Percentiles rank a stretch among this genome's conserved stretches.
Conservation (phyloP, 2,113 vertebrate species). For the Ancistrus triradiatus region DNA sequence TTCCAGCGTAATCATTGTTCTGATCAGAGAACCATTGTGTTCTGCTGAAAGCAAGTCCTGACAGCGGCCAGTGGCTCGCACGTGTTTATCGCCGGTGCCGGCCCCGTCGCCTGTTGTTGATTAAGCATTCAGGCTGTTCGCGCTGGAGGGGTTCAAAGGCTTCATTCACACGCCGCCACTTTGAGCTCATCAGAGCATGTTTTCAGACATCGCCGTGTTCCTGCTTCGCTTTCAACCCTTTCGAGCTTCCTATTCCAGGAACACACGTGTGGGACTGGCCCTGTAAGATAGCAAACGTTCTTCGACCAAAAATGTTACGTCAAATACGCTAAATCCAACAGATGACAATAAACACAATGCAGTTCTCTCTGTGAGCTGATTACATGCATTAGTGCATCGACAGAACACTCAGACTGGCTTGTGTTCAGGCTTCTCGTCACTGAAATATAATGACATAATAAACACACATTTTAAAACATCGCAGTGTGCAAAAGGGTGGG, state of each 20-base stretch:
- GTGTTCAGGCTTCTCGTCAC: too few relatives aligned
- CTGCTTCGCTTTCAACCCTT: slow-evolving; percentile 9
- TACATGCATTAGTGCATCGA: too few relatives aligned
- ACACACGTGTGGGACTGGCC: slow-evolving; percentile 19
- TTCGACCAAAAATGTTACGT: too few relatives aligned
- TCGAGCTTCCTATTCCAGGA: slow-evolving; percentile 36
- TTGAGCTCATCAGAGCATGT: slow-evolving; percentile 48
- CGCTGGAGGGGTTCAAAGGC: slow-evolving; percentile 61
- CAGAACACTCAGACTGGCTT: too few relatives aligned
- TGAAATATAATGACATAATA: too few relatives aligned
- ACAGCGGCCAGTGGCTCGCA: slow-evolving; percentile 50
- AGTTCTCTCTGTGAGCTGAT: too few relatives aligned
- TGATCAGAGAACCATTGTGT: slow-evolving; percentile 71
- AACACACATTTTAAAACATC: too few relatives aligned
- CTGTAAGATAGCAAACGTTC: slow-evolving; percentile 3
- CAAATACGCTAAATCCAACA: too few relatives aligned
- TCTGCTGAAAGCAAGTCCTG: slow-evolving; percentile 58
- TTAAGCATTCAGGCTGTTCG: slow-evolving; percentile 58
- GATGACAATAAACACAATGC: too few relatives aligned
- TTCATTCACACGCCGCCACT: slow-evolving; percentile 55
- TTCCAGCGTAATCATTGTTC: slow-evolving; percentile 64
- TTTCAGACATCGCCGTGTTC: slow-evolving; percentile 44
- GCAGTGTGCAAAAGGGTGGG: too few relatives aligned
- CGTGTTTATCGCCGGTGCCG: slow-evolving; percentile 60
- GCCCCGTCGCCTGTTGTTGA: slow-evolving; percentile 52